Conservation (phyloP, 2,113 vertebrate genomes). For the Silurus meridionalis region DNA sequence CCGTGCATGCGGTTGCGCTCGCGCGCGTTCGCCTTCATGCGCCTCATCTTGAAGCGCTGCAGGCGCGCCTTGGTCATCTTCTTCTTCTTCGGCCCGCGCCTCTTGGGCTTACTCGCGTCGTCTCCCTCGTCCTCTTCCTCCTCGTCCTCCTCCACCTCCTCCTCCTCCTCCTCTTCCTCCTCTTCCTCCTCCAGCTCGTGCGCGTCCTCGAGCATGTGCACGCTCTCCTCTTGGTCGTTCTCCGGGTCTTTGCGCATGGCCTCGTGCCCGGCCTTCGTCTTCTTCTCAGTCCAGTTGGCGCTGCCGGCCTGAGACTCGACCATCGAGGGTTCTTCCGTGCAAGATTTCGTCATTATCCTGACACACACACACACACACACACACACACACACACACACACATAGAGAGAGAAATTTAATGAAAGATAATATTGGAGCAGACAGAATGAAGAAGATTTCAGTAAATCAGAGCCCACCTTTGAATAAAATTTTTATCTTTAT, state of each 20-base stretch:
- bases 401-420: background rate
- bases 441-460: too few relatives aligned
- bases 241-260: constrained; percentile 70
- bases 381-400: background rate
- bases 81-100: constrained; percentile 96
- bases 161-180: constrained; percentile 87
- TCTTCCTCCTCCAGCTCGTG: constrained; percentile 89
- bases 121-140: constrained; percentile 87
- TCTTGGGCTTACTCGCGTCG: constrained; percentile 91
- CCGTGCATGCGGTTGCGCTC: constrained; percentile 99
- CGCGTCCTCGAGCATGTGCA: constrained; percentile 74
- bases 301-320: constrained; percentile 77
- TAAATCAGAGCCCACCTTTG: too few relatives aligned
- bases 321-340: constrained; percentile 83
- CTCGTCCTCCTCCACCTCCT: constrained; percentile 81
- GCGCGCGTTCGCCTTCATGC: constrained; percentile 95
- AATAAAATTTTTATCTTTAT: too few relatives aligned
- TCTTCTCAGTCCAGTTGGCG: constrained; percentile 78
- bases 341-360: constrained; percentile 89
- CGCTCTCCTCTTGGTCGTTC: constrained; percentile 67
- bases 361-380: background rate
- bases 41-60: constrained; percentile 92
- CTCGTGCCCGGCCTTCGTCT: constrained; percentile 72
- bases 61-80: constrained; percentile 98
- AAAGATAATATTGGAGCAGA: background rate